These are phyloP conservation scores for Sitta europaea DNA, from an alignment of 2,113 vertebrate species.

Conservation along the genomic window DNA sequence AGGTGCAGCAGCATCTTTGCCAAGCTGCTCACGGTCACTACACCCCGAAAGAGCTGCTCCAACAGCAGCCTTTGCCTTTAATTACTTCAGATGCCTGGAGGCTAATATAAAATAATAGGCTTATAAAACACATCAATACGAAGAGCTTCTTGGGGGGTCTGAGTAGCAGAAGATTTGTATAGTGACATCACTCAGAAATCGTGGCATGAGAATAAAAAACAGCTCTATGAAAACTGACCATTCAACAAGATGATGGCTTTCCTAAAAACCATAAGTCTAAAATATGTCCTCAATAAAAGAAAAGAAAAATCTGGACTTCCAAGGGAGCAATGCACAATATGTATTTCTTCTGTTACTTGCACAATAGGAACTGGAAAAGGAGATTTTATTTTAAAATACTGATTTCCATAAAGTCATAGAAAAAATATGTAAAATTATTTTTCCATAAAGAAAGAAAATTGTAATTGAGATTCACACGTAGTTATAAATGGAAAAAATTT, in stretches of 20 bases:
- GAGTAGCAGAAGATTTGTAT: neutral
- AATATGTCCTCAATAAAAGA: neutral
- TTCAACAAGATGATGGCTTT: neutral
- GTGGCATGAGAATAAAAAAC: neutral
- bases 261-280: neutral
- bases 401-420: neutral
- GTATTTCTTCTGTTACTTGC: neutral
- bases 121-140: neutral
- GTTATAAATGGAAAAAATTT: neutral
- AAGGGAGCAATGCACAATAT: neutral
- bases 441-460: neutral
- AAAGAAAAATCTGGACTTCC: neutral
- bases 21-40: neutral
- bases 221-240: neutral
- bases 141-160: neutral
- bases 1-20: neutral
- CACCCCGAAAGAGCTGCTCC: neutral
- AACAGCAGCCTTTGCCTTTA: neutral
- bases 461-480: neutral
- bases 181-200: neutral
- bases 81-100: neutral
- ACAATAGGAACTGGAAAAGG: neutral
- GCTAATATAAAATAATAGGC: neutral
- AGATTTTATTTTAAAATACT: neutral
- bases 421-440: neutral